Evolutionary conservation across 2,113 vertebrate species (phyloP), one percentile per base, ranked within the genome.

Genomic region (Notarius lentiginosus): DNA sequence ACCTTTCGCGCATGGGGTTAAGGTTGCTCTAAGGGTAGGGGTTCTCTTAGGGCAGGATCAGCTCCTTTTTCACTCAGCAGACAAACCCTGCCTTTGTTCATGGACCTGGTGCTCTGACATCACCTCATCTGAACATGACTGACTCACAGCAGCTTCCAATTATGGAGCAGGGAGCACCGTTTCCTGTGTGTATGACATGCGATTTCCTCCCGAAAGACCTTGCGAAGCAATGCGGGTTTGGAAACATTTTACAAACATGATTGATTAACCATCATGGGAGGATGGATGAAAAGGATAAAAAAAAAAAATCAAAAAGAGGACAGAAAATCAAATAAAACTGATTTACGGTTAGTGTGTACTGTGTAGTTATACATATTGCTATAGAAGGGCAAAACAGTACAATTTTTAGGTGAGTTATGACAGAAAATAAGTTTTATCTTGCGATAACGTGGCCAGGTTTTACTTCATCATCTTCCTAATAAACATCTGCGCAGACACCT

Each of bases 101-200:
- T 70, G 56, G 86, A 60, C 70, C 84, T 83, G 89, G 72, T n/a
- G 75, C 85, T 27, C 89, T 91, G 91, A 92, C 89, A 89, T 89
- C 91, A 92, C 73, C 86, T 81, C 80, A 61, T 61, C n/a, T 58
- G 17, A 89, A 87, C 87, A 87, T 56, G 70, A 27, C 83, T 84
- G 85, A 63, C 75, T 68, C 88, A 90, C 90, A 89, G 89, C 87
- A 88, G 90, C 85, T 91, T 90, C 88, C 70, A 91, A 90, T 91
- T 89, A 90, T 77, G 77, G 65, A 85, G 47, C 84, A 66, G 76
- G 53, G 84, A 86, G 72, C 85, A 88, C 88, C 79, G 83, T 83
- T 90, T 90, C 85, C 86, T 90, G 70, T 89, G 49, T 75, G 81
- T 68, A 79, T 56, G 83, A 81, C 70, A 84, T 56, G 55, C 53